Evolutionary conservation across 1,140 invertebrate species (phyloP).

Genomic region (Goniozus legneri): DNA sequence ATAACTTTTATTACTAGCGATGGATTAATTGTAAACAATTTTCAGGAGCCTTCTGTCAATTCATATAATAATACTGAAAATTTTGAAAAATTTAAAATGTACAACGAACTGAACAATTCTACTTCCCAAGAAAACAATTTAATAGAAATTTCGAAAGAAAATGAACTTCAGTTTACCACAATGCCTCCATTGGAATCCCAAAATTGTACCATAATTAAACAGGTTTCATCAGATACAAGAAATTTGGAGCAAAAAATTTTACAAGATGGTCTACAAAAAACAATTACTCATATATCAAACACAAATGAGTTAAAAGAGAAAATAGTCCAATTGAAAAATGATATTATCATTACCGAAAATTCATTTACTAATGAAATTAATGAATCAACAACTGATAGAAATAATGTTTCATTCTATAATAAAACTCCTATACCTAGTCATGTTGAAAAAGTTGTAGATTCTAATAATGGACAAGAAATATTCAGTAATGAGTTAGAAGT

Average conservation of each 20-base stretch:
- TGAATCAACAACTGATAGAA: background rate
- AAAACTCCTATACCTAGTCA: slow-evolving; percentile 29
- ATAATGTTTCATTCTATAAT: slow-evolving; percentile 20
- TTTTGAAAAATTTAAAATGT: slow-evolving; percentile 35
- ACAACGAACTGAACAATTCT: slow-evolving; percentile 19
- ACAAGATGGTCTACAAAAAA: slow-evolving; percentile 35
- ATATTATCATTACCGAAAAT: slow-evolving; percentile 1
- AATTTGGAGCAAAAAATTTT: slow-evolving; percentile 46
- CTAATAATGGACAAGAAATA: slow-evolving; percentile 18
- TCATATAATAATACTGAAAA: slow-evolving; percentile 24
- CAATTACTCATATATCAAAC: slow-evolving; percentile 37
- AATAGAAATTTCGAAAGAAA: slow-evolving; percentile 1
- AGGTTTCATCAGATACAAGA: slow-evolving; percentile 13
- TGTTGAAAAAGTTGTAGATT: slow-evolving; percentile 25
- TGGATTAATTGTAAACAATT: slow-evolving; percentile 23
- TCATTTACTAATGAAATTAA: background rate
- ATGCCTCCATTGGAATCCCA: slow-evolving; percentile 9
- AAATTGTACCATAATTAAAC: slow-evolving; percentile 9
- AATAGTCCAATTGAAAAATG: no score
- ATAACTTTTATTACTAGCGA: slow-evolving; percentile 16
- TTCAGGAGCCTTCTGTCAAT: slow-evolving; percentile 19
- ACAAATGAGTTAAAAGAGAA: slow-evolving; percentile 17
- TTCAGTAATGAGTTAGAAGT: slow-evolving; percentile 25
- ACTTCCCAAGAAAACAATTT: slow-evolving; percentile 11
- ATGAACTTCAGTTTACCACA: background rate